Evolutionary conservation across 2,113 vertebrate species (phyloP), one percentile per base, ranked within the genome.

Genomic region (Tylochromis polylepis): DNA sequence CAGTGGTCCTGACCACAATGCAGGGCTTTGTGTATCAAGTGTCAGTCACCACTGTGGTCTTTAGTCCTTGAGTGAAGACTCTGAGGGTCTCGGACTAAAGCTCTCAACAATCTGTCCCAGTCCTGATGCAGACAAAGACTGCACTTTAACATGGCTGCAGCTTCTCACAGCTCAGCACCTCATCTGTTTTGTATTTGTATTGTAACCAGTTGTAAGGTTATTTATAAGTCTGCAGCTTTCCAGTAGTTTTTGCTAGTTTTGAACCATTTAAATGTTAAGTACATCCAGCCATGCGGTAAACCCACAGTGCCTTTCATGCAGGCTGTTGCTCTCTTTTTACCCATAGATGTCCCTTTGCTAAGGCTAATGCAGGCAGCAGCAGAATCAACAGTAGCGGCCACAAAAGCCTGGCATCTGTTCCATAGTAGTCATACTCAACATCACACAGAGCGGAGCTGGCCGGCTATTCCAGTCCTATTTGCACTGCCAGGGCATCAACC

Each of bases 161-260:
- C 89, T 81, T 92, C 91, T 92, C 82, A 80, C 87, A 92, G 81
- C 91, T 97, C 95, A 85, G 94, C 93, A 90, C 92, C 94, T 97
- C 97, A 97, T 98, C 97, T 98, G 97, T 96, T 98, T 98, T 97
- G 96, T 97, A 97, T 99, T 95, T 97, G 93, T 92, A 92, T 95
- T 97, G 96, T 97, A 97, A 97, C 97, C 97, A 97, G 97, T 97
- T 97, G 96, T 95, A 95, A 96, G 95, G 97, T 97, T 98, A 99
- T 99, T 98, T 99, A 99, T 98, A 99, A 97, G 96, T 97, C 96
- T 97, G 96, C 96, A 97, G 91, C 95, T 97, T 97, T 97, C 96
- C 97, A 97, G 97, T 96, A 97, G 96, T 97, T 95, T 92, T 90
- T 96, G 97, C 95, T 90, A 97, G 95, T 97, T 97, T 97, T 97